Percentiles rank a stretch among this genome's conserved stretches.
Conservation (phyloP, 2,113 vertebrate species). For the Colius striatus region DNA sequence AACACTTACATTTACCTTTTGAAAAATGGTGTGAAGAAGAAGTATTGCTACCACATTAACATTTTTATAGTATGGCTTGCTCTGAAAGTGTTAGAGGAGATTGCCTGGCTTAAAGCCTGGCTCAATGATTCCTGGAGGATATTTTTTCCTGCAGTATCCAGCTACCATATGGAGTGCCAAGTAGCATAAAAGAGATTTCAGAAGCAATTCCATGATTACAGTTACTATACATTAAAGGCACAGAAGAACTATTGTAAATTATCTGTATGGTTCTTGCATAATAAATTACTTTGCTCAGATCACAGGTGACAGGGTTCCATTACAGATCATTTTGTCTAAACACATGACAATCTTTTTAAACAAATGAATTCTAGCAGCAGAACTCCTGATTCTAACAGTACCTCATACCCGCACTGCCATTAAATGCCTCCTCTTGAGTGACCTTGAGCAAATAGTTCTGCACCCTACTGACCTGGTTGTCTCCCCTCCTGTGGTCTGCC, state of each 20-base stretch:
- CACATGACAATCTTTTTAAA: constrained; percentile 55
- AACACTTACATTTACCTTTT: constrained; percentile 45
- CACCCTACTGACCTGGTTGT: neutral
- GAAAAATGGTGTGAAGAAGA: constrained; percentile 62
- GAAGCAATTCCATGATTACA: constrained; percentile 64
- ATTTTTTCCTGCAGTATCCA: constrained; percentile 45
- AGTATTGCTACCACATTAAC: constrained; percentile 62
- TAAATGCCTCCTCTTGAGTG: constrained; percentile 17
- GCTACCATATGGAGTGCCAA: constrained; percentile 52
- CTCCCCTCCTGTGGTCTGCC: neutral
- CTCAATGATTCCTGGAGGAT: constrained; percentile 67
- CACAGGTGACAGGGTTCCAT: constrained; percentile 38
- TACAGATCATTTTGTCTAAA: constrained; percentile 64
- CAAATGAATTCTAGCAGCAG: constrained; percentile 47
- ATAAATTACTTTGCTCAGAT: constrained; percentile 62
- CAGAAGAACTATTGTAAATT: constrained; percentile 53
- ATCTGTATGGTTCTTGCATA: constrained; percentile 50
- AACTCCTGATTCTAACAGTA: constrained; percentile 31
- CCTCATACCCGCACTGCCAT: neutral
- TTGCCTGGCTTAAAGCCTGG: constrained; percentile 64
- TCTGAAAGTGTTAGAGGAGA: constrained; percentile 74
- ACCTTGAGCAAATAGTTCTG: constrained; percentile 7
- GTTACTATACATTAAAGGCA: constrained; percentile 57
- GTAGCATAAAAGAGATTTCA: constrained; percentile 58
- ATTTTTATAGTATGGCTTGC: constrained; percentile 72